Conservation (phyloP, 1,140 invertebrate genomes). For the Cephus cinctus region DNA sequence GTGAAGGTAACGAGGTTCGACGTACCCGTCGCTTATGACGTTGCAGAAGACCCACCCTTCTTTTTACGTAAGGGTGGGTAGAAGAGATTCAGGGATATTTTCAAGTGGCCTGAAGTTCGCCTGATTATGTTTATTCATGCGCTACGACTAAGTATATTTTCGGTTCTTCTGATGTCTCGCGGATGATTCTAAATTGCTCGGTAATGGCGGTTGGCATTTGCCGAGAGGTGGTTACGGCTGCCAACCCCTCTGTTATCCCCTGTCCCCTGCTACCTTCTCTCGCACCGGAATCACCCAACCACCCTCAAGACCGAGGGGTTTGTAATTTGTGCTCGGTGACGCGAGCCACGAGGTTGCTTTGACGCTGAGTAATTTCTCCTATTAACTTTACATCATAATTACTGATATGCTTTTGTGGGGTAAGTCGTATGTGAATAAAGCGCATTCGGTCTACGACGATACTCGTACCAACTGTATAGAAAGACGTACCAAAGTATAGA, state of each 20-base stretch:
- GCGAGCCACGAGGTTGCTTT: constrained; percentile 28
- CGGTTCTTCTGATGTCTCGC: constrained; percentile 41
- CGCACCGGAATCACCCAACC: background rate
- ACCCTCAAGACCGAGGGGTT: constrained; percentile 26
- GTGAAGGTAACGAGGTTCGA: background rate
- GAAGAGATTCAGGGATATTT: constrained; percentile 29
- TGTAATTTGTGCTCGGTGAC: constrained; percentile 42
- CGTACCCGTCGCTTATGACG: constrained; percentile 3
- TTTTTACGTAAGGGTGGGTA: constrained; percentile 30
- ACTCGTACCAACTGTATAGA: too few relatives aligned
- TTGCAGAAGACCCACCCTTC: constrained; percentile 19
- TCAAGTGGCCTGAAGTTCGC: constrained; percentile 34
- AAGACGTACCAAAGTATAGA: too few relatives aligned
- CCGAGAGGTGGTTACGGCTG: constrained; percentile 15
- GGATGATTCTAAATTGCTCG: constrained; percentile 41
- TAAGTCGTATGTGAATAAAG: constrained; percentile 24
- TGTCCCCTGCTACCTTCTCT: background rate
- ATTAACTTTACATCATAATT: constrained; percentile 36
- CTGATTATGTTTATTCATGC: constrained; percentile 44
- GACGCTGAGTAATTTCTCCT: constrained; percentile 34
- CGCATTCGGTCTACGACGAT: too few relatives aligned
- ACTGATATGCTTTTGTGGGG: constrained; percentile 27
- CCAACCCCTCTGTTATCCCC: background rate
- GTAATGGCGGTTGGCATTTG: constrained; percentile 31
- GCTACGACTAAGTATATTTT: constrained; percentile 36